Conservation (phyloP, 2,113 vertebrate species). For the Sebastes fasciatus region DNA sequence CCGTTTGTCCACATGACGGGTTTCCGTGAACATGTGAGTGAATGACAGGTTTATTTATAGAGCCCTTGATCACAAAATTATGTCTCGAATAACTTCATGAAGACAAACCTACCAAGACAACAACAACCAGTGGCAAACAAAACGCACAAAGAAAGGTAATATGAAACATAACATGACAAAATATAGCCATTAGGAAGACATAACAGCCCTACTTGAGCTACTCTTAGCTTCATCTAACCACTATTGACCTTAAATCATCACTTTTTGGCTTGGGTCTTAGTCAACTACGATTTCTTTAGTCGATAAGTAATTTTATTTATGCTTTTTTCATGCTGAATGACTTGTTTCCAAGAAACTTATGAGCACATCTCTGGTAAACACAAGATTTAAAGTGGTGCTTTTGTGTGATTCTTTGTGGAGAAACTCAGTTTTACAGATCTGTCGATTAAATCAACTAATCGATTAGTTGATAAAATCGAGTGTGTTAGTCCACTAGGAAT, state of each 20-base stretch:
- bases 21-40: conserved; percentile 19
- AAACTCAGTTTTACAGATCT: too few species aligned
- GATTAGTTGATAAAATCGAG: too few species aligned
- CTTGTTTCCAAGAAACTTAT: too few species aligned
- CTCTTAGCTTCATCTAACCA: not conserved
- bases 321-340: too few species aligned
- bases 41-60: conserved; percentile 36
- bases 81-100: not conserved
- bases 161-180: not conserved
- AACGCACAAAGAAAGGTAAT: not conserved
- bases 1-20: conserved; percentile 13
- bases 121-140: not conserved
- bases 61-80: conserved; percentile 1
- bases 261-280: too few species aligned
- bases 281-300: too few species aligned
- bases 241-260: not conserved
- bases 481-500: too few species aligned
- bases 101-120: not conserved
- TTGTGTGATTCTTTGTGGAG: too few species aligned
- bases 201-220: not conserved
- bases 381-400: too few species aligned
- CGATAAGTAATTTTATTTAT: too few species aligned
- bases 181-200: not conserved
- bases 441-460: too few species aligned
- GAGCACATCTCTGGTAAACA: too few species aligned